These are phyloP conservation scores for Leucosticte australis DNA, from an alignment of 2,113 vertebrate species.

Conservation along the genomic window DNA sequence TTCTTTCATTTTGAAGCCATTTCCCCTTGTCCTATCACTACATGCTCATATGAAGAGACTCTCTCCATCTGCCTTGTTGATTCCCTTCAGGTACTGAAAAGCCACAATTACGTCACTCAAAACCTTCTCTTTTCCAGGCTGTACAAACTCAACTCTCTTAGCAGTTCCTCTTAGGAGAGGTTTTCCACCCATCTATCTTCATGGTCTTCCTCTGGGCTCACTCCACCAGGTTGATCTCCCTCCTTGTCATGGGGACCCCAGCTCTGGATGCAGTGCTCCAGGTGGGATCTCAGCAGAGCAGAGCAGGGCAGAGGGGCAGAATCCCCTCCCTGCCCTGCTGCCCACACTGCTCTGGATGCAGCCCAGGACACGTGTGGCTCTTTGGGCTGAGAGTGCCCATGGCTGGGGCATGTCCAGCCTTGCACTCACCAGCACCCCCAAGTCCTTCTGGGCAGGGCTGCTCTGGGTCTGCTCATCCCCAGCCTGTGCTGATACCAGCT, in stretches of 20 bases:
- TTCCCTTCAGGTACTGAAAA: background rate
- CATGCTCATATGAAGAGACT: background rate
- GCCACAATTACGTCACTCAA: fast-evolving
- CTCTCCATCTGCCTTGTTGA: background rate
- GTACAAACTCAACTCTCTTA: background rate
- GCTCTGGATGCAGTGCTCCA: fast-evolving
- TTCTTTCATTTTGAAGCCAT: background rate
- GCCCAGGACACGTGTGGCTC: background rate
- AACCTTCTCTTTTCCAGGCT: background rate
- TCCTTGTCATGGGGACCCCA: background rate
- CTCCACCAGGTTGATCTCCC: fast-evolving
- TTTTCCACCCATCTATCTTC: background rate
- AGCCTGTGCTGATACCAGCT: background rate
- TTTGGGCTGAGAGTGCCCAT: background rate
- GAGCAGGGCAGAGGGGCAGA: background rate
- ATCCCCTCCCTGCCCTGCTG: background rate
- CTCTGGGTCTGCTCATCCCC: fast-evolving
- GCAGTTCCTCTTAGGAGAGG: background rate
- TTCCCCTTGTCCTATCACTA: background rate
- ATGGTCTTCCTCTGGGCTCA: background rate
- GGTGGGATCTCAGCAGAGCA: background rate
- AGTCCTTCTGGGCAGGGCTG: fast-evolving
- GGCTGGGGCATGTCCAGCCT: background rate
- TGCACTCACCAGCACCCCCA: background rate
- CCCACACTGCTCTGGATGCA: fast-evolving